These are phyloP conservation scores for Habrosyne pyritoides DNA, from an alignment of 2,888 invertebrate species.

Conservation along the genomic window DNA sequence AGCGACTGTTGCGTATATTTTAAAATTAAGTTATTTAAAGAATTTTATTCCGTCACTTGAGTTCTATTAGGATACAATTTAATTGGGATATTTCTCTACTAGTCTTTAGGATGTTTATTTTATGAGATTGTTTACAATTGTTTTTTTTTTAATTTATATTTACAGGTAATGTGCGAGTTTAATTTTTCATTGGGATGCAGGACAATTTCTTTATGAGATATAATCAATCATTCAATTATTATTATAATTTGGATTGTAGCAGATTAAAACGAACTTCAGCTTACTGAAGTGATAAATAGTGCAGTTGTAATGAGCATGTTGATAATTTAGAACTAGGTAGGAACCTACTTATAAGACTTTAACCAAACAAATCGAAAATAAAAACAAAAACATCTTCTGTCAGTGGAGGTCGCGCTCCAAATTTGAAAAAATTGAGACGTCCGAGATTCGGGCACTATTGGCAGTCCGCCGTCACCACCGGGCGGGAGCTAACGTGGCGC, in stretches of 20 bases:
- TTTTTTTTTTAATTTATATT: too few relatives aligned
- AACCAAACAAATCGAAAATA: not conserved
- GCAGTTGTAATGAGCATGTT: too few relatives aligned
- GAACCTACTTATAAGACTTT: not conserved
- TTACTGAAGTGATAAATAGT: too few relatives aligned
- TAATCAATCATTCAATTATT: too few relatives aligned
- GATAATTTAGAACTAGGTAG: not conserved
- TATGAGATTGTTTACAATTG: not conserved
- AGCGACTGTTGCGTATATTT: not conserved
- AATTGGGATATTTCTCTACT: not conserved
- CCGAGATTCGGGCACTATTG: slow-evolving; percentile 29
- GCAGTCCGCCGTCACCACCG: slow-evolving; percentile 15
- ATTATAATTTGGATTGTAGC: too few relatives aligned
- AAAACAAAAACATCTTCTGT: slow-evolving; percentile 24
- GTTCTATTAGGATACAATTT: too few relatives aligned
- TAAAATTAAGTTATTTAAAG: not conserved
- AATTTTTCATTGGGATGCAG: too few relatives aligned
- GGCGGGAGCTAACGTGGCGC: slow-evolving; percentile 22
- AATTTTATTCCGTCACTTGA: not conserved
- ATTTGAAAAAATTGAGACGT: slow-evolving; percentile 29
- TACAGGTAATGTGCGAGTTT: too few relatives aligned
- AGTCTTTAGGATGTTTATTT: not conserved
- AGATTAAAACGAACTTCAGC: too few relatives aligned
- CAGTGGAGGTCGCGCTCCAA: slow-evolving; percentile 47
- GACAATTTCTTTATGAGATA: too few relatives aligned